phyloP scores from a whole-genome alignment of 2,888 invertebrate species.

The Branchinecta sandiegonensis region DNA sequence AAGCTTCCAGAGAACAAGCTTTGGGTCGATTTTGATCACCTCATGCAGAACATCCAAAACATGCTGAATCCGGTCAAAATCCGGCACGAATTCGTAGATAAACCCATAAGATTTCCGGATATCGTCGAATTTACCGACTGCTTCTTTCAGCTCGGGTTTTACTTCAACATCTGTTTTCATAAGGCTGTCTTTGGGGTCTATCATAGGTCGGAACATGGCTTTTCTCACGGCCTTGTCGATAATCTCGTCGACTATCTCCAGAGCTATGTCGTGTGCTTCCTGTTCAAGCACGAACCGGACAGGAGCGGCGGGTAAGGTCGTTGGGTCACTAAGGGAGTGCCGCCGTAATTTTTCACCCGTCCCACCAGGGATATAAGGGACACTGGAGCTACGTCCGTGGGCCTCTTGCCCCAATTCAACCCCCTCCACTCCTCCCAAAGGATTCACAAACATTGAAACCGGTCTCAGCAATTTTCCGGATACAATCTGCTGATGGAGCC shows the following conservation, averaged over 20 bases:
- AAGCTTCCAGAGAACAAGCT: constrained; percentile 55
- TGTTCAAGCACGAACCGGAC: constrained; percentile 19
- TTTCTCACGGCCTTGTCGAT: constrained; percentile 39
- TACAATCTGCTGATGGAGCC: constrained; percentile 14
- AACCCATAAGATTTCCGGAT: constrained; percentile 39
- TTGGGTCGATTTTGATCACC: constrained; percentile 52
- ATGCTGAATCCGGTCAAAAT: constrained; percentile 55
- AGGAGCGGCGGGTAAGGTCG: background rate
- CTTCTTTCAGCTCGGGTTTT: constrained; percentile 29
- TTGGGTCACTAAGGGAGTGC: background rate
- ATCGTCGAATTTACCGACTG: constrained; percentile 29
- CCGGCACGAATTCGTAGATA: constrained; percentile 62
- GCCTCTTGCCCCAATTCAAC: constrained; percentile 24
- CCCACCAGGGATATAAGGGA: background rate
- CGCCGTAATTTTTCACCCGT: background rate
- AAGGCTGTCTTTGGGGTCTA: constrained; percentile 17
- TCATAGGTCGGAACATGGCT: background rate
- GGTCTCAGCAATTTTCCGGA: constrained; percentile 12
- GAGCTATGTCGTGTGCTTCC: constrained; percentile 36
- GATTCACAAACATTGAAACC: constrained; percentile 50
- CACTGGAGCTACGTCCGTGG: constrained; percentile 23
- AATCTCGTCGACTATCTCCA: constrained; percentile 44
- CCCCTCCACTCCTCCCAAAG: constrained; percentile 34
- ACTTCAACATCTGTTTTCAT: constrained; percentile 25
- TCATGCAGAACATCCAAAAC: constrained; percentile 57